Conservation (phyloP, 2,797 vertebrate species). For the Notamacropus eugenii region DNA sequence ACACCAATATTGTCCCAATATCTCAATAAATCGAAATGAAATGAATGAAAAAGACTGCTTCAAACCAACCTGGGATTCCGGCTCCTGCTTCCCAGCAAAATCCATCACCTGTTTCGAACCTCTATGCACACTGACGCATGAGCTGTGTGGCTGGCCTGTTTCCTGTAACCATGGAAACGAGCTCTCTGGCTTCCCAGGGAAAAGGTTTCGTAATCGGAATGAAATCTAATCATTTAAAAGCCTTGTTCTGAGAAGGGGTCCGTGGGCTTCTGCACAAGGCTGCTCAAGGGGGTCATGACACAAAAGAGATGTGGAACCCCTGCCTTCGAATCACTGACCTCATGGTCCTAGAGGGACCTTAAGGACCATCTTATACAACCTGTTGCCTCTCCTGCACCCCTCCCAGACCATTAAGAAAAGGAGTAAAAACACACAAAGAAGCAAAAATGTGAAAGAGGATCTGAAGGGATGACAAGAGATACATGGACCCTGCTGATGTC, state of each 20-base stretch:
- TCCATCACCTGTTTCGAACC: not conserved
- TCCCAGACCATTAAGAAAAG: not conserved
- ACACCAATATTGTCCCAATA: not conserved
- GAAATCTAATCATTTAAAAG: not conserved
- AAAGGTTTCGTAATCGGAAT: not conserved
- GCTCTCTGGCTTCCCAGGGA: not conserved
- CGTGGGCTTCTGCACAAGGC: not conserved
- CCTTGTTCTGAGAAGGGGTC: not conserved
- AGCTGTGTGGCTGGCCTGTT: not conserved
- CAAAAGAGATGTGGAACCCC: not conserved
- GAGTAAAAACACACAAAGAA: not conserved
- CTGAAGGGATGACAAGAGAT: not conserved
- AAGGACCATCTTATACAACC: not conserved
- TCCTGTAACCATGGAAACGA: not conserved
- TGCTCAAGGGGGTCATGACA: not conserved
- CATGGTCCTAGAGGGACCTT: not conserved
- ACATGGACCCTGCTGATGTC: not conserved
- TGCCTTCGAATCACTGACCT: not conserved
- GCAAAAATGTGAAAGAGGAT: not conserved
- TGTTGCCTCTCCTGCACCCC: not conserved
- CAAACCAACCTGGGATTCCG: not conserved
- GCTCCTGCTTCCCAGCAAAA: not conserved
- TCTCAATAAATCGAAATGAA: not conserved
- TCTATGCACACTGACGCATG: slow-evolving; percentile 1
- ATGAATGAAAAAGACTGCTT: not conserved